Evolutionary conservation across 2,888 invertebrate species (phyloP), one percentile per base, ranked within the genome.

Genomic region (Caradrina kadenii): DNA sequence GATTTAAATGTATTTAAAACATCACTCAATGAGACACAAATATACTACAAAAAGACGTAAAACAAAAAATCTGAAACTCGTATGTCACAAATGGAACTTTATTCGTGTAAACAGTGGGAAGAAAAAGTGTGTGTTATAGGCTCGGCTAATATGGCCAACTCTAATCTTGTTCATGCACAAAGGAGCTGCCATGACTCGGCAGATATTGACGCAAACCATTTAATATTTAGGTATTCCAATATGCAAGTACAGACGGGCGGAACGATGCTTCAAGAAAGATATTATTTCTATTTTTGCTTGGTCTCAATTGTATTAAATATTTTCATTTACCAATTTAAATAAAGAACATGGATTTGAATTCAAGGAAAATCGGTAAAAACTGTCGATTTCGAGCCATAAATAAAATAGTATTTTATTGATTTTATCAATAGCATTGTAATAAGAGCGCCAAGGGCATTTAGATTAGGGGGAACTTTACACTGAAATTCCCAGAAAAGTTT

Each of bases 181-280:
- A 94, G 91, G 91, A 91, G 91, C 92, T 92, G 93, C 92, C 94
- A 94, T 96, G 96, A 96, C 94, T 87, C 82, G 86, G 94, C 95
- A 84, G 89, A 92, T 93, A 90, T 92, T 89, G 89, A 92, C 90
- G 92, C 93, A 87, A 94, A 93, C 94, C 93, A 93, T 94, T 95
- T 94, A 92, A 94, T 94, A 94, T 94, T 95, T 94, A 93, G 94
- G 93, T 95, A 93, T 94, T 93, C 88, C 90, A 88, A 92, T 91
- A 90, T 88, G 88, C 88, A 87, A 82, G 92, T 93, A 93, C 92
- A 85, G 88, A 67, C 87, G 88, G 63, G 83, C 60, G 79, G 86
- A 90, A 69, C 73, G 22, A 54, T 68, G 59, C 58, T 82, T 65
- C 42, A 13, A 17, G 48, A 7, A 60, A 64, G 21, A 52, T 22